Base-by-base conservation (phyloP, 2,113 vertebrate species). In the Podarcis muralis region DNA sequence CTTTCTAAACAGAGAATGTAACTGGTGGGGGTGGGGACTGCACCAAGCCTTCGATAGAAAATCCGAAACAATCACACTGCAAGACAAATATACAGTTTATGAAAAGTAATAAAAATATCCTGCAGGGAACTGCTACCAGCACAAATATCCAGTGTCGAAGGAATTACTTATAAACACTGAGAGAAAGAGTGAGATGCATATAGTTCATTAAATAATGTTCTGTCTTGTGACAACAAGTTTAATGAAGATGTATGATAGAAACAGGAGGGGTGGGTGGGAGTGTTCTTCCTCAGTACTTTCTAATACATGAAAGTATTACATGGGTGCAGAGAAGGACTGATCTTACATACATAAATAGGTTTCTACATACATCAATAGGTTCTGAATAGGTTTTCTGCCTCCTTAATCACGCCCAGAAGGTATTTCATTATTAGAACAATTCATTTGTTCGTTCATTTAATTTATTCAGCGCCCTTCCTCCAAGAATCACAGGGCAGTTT, bases 191-290 rank as follows among this genome's bases (percentile, higher is more conserved):
- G 2, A 16, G 82, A 59, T 35, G 59, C 25, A 76, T 72, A 37
- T 1, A 62, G 27, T 57, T 69, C 65, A 3, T 7, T 75, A 71
- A 32, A 22, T 0, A 75, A 74, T 18, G 1, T 25, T 81, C 80
- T 66, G 78, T 83, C 20, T 82, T 11, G 30, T 72, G 5, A 15
- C 81, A 83, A 27, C 3, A 57, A 32, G 5, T 87, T 88, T 69
- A 87, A 65, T 66, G 32, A 88, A 82, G 90, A 85, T 84, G 30
- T 59, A 78, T 88, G 69, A 75, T 76, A 75, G 37, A 40, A 90
- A 88, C 84, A 88, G 53, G 53, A 6, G 69, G 74, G 1, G 48
- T 53, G 48, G 48, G 2, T 53, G 4, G 0, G 40, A 0, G n/a
- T 4, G 0, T 1, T 86, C 90, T 85, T 15, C 2, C 68, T 16